Percentiles rank a stretch among this genome's conserved stretches.
Conservation (phyloP, 2,888 invertebrate genomes). For the Tanypteryx hageni region DNA sequence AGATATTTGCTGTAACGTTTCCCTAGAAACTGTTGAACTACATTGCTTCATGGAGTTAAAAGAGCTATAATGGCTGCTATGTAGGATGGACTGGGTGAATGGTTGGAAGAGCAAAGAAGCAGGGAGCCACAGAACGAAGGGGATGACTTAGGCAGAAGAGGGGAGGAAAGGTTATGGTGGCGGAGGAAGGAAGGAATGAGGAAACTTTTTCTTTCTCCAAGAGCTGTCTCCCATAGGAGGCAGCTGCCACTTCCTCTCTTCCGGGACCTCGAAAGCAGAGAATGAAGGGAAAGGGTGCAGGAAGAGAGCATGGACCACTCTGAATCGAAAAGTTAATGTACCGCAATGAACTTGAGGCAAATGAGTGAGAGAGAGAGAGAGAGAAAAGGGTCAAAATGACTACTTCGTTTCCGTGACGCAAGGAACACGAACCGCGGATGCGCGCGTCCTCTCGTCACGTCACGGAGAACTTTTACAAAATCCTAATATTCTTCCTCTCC, state of each 20-base stretch:
- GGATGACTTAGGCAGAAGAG: not conserved
- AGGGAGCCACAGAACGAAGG: not conserved
- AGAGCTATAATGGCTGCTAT: not conserved
- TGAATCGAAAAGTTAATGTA: conserved; percentile 46
- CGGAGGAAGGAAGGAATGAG: not conserved
- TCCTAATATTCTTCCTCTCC: not conserved
- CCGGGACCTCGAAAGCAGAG: not conserved
- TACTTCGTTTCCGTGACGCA: not conserved
- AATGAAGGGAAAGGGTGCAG: conserved; percentile 26
- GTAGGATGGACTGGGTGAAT: not conserved
- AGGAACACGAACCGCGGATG: not conserved
- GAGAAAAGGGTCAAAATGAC: not conserved
- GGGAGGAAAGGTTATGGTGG: not conserved
- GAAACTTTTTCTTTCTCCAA: conserved; percentile 20
- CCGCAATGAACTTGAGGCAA: not conserved
- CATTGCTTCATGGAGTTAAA: not conserved
- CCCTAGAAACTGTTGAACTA: too few relatives aligned
- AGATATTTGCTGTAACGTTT: too few relatives aligned
- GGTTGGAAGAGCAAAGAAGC: not conserved
- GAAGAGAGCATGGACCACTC: conserved; percentile 8
- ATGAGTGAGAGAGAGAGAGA: not conserved
- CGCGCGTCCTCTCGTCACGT: not conserved
- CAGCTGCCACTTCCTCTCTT: conserved; percentile 42
- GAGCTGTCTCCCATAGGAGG: not conserved
- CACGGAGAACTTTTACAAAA: not conserved